phyloP scores from a whole-genome alignment of 2,888 invertebrate genomes.

The Adineta ricciae region DNA sequence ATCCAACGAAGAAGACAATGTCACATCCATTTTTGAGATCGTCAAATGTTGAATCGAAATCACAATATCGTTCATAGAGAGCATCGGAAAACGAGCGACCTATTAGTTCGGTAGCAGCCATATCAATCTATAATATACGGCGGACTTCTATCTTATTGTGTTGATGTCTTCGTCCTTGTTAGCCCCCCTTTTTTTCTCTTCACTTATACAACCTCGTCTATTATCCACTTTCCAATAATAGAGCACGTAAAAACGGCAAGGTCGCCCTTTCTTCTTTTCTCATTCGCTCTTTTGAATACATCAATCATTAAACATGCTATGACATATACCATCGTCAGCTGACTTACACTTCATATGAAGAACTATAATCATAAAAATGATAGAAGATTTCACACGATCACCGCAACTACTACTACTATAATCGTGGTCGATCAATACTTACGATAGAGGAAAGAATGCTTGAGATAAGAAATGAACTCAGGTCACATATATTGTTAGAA shows the following conservation, averaged over 20 bases:
- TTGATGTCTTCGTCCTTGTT: background rate
- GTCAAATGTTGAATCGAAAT: constrained; percentile 2
- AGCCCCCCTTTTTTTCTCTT: background rate
- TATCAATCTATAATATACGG: background rate
- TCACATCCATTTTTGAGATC: background rate
- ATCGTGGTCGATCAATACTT: background rate
- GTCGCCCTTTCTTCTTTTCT: background rate
- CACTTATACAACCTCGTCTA: background rate
- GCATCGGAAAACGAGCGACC: constrained; percentile 15
- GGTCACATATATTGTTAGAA: background rate
- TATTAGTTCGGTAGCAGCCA: background rate
- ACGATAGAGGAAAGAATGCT: background rate
- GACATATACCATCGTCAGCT: background rate
- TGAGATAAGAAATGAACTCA: background rate
- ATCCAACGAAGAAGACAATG: constrained; percentile 11
- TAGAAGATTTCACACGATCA: background rate
- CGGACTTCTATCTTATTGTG: background rate
- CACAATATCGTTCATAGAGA: constrained; percentile 6
- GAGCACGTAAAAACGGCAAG: background rate
- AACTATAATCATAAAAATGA: background rate
- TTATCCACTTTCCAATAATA: background rate
- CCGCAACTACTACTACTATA: too few species aligned
- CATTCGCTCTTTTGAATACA: background rate
- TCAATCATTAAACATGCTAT: background rate
- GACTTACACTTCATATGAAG: background rate